Conservation (phyloP, 2,113 vertebrate species). For the Stomatorhinus ivindoensis region DNA sequence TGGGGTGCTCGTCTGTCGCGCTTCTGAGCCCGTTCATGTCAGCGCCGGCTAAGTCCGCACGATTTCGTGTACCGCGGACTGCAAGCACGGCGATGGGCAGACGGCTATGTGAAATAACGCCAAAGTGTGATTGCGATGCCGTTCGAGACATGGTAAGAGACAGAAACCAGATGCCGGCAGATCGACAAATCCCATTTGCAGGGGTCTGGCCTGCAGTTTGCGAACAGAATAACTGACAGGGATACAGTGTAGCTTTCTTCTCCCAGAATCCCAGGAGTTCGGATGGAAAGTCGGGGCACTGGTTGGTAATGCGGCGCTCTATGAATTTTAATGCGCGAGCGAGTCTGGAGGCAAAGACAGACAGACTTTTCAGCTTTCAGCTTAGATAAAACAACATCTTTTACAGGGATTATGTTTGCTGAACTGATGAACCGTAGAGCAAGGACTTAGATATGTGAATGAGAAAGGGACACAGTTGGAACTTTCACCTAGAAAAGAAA, state of each 20-base stretch:
- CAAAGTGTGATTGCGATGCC: background rate
- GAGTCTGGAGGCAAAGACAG: conserved; percentile 27
- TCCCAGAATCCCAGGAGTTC: background rate
- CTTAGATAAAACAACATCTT: conserved; percentile 47
- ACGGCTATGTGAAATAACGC: background rate
- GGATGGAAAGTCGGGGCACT: background rate
- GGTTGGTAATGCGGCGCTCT: background rate
- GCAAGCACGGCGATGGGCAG: background rate
- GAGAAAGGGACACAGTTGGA: conserved; percentile 27
- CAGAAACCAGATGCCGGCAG: background rate
- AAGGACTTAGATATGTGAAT: conserved; percentile 24
- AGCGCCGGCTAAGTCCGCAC: background rate
- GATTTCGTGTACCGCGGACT: background rate
- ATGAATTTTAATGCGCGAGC: conserved; percentile 38
- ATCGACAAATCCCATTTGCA: background rate
- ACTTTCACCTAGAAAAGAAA: conserved; percentile 4
- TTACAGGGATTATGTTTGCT: conserved; percentile 28
- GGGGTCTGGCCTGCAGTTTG: background rate
- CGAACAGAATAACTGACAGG: background rate
- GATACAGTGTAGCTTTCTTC: no score
- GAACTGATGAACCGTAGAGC: conserved; percentile 34
- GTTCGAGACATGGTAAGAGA: background rate
- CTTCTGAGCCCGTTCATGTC: background rate
- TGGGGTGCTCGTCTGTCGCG: background rate
- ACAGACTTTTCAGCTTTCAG: conserved; percentile 30